Conservation (phyloP, 2,113 vertebrate species). For the Pardalotus punctatus region DNA sequence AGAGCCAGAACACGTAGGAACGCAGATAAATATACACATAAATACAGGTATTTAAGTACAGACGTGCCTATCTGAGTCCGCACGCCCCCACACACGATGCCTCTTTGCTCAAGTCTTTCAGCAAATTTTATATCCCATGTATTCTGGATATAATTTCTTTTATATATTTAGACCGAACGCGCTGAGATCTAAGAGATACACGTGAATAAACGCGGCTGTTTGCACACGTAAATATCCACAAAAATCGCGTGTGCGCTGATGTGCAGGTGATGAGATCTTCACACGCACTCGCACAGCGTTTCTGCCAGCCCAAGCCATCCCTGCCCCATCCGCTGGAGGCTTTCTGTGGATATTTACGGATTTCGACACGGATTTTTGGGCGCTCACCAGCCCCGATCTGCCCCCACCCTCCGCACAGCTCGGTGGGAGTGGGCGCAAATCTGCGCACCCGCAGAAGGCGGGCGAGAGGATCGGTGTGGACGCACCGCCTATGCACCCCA, state of each 20-base stretch:
- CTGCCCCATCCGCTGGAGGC: fast-evolving
- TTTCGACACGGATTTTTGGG: too few species aligned
- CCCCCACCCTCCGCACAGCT: not conserved
- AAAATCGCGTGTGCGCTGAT: fast-evolving
- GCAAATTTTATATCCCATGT: not conserved
- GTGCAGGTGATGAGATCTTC: not conserved
- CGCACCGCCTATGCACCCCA: fast-evolving
- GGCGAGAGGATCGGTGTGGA: fast-evolving
- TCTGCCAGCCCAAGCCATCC: fast-evolving
- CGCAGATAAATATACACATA: fast-evolving
- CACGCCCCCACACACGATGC: fast-evolving
- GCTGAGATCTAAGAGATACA: fast-evolving
- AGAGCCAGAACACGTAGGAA: fast-evolving
- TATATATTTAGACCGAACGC: fast-evolving
- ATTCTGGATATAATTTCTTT: not conserved
- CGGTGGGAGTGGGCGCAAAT: not conserved
- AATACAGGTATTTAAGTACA: fast-evolving
- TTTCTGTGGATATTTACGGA: not conserved
- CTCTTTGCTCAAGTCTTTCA: fast-evolving
- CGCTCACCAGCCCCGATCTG: fast-evolving
- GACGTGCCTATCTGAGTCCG: fast-evolving
- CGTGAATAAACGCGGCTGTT: fast-evolving
- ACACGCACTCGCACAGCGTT: not conserved
- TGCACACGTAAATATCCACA: fast-evolving
- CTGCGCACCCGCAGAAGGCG: not conserved